Evolutionary conservation across 2,113 vertebrate species (phyloP).

Genomic region (Alces alces): DNA sequence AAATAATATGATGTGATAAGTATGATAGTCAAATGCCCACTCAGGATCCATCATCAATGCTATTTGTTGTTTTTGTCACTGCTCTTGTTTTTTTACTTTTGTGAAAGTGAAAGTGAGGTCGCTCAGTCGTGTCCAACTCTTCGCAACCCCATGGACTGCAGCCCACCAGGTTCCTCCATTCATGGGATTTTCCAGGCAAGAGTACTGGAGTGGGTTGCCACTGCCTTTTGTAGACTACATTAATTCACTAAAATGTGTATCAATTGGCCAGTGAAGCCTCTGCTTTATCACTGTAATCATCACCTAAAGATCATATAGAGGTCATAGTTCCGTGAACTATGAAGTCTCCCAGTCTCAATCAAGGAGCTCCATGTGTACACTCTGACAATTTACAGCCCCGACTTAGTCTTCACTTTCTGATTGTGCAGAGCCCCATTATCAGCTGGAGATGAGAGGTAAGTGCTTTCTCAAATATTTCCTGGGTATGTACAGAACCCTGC

Average conservation of each 20-base stretch:
- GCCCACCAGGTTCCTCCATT: too few relatives aligned
- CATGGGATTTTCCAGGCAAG: too few relatives aligned
- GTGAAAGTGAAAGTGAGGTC: too few relatives aligned
- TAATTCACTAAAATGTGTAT: neutral
- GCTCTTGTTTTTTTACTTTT: neutral
- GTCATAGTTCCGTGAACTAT: neutral
- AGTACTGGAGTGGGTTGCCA: too few relatives aligned
- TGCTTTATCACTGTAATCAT: neutral
- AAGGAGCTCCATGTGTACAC: neutral
- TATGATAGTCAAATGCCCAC: neutral
- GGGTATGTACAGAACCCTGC: neutral
- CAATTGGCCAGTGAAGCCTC: neutral
- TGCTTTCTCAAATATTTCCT: neutral
- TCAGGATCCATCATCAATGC: neutral
- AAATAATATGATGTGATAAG: neutral
- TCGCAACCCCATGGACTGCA: too few relatives aligned
- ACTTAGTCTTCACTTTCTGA: neutral
- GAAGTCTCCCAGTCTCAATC: neutral
- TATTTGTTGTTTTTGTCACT: neutral
- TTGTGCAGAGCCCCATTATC: neutral
- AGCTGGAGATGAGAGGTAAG: neutral
- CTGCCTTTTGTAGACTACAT: neutral
- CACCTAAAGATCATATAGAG: neutral
- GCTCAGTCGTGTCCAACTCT: too few relatives aligned
- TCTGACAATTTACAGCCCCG: neutral